Conservation (phyloP, 2,797 vertebrate genomes). For the Pyrocephalus nanus region DNA sequence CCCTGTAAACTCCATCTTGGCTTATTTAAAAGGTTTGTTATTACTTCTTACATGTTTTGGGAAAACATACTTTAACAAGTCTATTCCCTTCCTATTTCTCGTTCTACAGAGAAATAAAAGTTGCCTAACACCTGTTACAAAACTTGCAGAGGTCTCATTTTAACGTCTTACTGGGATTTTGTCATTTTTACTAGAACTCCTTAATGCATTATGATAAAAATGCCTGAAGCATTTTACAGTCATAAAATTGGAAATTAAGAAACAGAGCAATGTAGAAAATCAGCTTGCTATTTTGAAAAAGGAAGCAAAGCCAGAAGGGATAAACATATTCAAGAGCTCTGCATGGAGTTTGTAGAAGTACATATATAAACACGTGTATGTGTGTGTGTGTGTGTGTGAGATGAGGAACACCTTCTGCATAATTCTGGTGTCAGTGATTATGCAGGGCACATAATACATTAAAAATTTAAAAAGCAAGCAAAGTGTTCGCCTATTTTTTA, state of each 20-base stretch:
- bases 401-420: not conserved
- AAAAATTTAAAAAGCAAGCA: not conserved
- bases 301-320: not conserved
- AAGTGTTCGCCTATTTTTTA: not conserved
- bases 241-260: not conserved
- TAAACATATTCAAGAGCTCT: not conserved
- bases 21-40: not conserved
- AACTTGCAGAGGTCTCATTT: not conserved
- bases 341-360: not conserved
- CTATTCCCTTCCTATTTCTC: not conserved
- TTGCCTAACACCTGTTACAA: not conserved
- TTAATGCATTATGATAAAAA: not conserved
- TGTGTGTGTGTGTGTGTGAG: no score
- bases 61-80: not conserved
- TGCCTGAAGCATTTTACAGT: not conserved
- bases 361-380: rapidly evolving
- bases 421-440: not conserved
- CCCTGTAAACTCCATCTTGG: not conserved
- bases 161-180: not conserved
- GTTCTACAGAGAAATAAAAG: not conserved
- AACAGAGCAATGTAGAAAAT: not conserved
- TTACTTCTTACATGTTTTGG: not conserved
- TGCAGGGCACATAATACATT: not conserved
- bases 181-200: not conserved
- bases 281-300: not conserved